These are phyloP conservation scores for Drosophila heteroneura DNA, from an alignment of 2,888 invertebrate species.

Conservation along the genomic window DNA sequence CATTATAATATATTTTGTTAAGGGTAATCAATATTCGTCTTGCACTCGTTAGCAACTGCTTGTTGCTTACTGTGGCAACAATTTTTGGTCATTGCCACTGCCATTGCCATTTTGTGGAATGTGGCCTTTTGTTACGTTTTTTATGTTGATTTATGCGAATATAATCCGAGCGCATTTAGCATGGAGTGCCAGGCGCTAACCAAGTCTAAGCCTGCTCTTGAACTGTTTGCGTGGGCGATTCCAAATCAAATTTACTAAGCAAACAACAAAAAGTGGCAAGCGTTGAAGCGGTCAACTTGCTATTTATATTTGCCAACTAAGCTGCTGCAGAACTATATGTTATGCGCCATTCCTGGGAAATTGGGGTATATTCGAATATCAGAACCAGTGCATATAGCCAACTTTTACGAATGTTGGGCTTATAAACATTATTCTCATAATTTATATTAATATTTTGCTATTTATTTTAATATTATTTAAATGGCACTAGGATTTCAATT, in stretches of 20 bases:
- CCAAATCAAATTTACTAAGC: conserved; percentile 63
- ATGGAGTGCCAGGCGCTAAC: conserved; percentile 51
- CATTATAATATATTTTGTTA: not conserved
- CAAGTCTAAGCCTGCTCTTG: conserved; percentile 20
- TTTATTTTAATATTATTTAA: not conserved
- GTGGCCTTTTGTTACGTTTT: conserved; percentile 65
- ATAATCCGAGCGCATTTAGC: conserved; percentile 71
- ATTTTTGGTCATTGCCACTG: conserved; percentile 29
- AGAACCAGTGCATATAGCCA: not conserved
- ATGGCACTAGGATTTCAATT: not conserved
- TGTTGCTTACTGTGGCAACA: conserved; percentile 20
- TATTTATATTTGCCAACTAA: conserved; percentile 15
- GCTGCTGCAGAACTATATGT: not conserved
- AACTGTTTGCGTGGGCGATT: conserved; percentile 29
- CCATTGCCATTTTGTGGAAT: conserved; percentile 26
- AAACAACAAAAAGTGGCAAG: conserved; percentile 40
- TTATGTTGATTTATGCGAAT: conserved; percentile 78
- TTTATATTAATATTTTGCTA: not conserved
- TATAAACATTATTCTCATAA: not conserved
- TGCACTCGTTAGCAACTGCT: not conserved
- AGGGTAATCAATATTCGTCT: conserved; percentile 27
- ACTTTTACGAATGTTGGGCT: not conserved
- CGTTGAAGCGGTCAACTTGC: conserved; percentile 40
- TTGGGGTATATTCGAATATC: not conserved
- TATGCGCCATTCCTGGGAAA: not conserved